phyloP scores from a whole-genome alignment of 2,113 vertebrate genomes.

The Felis chaus region DNA sequence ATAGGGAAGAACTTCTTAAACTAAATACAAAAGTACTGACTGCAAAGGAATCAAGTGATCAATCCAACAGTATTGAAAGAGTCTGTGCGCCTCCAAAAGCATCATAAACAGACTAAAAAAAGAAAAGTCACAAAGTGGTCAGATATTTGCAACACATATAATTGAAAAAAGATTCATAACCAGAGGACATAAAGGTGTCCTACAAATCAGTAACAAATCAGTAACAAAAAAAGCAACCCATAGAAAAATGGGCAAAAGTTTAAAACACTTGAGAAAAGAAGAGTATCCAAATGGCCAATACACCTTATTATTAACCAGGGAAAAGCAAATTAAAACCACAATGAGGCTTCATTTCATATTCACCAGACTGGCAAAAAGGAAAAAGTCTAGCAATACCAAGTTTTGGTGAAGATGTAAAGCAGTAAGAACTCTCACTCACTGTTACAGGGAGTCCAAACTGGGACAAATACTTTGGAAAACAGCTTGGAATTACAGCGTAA shows the following conservation, averaged over 20 bases:
- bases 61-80: background rate
- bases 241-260: background rate
- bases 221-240: background rate
- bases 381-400: background rate
- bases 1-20: background rate
- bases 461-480: background rate
- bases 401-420: background rate
- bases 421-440: background rate
- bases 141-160: background rate
- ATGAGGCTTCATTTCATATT: background rate
- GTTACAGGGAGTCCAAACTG: background rate
- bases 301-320: background rate
- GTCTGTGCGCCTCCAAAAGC: background rate
- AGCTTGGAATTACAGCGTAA: background rate
- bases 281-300: background rate
- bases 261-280: background rate
- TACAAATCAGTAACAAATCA: background rate
- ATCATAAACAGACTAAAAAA: background rate
- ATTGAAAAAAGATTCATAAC: background rate
- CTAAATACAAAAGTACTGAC: background rate
- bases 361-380: background rate
- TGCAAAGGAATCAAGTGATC: background rate
- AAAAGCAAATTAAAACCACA: slow-evolving; percentile 19
- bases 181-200: background rate
- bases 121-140: background rate